phyloP scores from a whole-genome alignment of 2,888 invertebrate genomes.

The Protula sp. region DNA sequence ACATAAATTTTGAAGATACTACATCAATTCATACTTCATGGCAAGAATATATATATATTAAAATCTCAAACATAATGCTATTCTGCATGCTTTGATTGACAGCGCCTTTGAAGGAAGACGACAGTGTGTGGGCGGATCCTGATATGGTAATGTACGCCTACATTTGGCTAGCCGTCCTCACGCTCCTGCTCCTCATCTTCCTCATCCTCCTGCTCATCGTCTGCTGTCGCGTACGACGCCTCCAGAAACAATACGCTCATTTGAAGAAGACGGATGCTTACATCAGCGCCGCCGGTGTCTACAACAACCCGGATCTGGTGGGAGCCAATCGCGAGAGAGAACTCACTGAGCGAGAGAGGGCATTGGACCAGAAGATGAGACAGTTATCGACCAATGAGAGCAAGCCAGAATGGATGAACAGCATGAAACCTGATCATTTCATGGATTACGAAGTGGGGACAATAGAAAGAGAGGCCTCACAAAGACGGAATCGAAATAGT shows the following conservation, averaged over 20 bases:
- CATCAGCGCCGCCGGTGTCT: background rate
- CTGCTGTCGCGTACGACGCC: background rate
- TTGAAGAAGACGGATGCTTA: background rate
- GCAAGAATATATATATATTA: no score
- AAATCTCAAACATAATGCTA: no score
- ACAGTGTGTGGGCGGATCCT: background rate
- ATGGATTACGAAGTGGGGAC: background rate
- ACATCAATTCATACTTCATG: no score
- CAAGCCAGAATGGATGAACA: background rate
- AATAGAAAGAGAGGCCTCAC: background rate
- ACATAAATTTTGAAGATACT: no score
- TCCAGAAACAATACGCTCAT: background rate
- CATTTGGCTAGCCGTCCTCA: background rate
- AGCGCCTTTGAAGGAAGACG: no score
- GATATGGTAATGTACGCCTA: background rate
- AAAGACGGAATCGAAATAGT: no score
- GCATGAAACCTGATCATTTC: background rate
- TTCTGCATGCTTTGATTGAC: no score
- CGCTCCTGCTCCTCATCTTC: background rate
- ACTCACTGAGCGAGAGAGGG: background rate
- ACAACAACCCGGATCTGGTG: background rate
- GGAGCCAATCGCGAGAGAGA: background rate
- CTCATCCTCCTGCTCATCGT: background rate
- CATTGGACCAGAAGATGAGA: no score
- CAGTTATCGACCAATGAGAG: background rate